These are phyloP conservation scores for Drosophila nr. perissopoda DNA, from an alignment of 2,888 invertebrate genomes.

Conservation along the genomic window DNA sequence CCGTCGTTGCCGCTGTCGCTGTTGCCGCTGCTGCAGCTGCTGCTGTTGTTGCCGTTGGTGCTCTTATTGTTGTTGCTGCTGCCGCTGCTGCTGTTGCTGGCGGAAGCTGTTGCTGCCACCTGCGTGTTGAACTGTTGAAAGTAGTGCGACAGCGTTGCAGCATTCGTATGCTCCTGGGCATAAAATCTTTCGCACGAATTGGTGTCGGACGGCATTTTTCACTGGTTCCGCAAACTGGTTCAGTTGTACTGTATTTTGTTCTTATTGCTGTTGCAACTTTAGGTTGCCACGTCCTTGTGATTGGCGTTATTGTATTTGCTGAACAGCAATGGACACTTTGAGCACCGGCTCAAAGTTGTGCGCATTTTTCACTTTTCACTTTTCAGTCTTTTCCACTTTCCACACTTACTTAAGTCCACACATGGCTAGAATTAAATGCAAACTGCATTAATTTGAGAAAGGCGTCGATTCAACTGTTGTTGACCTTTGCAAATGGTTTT, in stretches of 20 bases:
- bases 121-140: conserved; percentile 82
- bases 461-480: background rate
- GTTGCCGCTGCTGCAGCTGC: conserved; percentile 54
- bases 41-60: conserved; percentile 34
- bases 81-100: conserved; percentile 49
- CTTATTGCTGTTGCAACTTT: conserved; percentile 11
- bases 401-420: conserved; percentile 10
- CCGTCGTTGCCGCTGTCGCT: conserved; percentile 71
- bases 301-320: conserved; percentile 63
- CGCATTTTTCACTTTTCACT: conserved; percentile 61
- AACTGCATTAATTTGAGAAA: conserved; percentile 40
- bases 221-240: conserved; percentile 27
- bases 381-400: background rate
- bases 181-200: conserved; percentile 82
- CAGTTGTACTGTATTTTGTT: background rate
- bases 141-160: conserved; percentile 80
- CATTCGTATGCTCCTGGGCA: conserved; percentile 80
- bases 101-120: conserved; percentile 69
- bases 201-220: conserved; percentile 70
- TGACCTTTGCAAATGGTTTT: background rate
- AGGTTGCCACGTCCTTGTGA: conserved; percentile 70
- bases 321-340: conserved; percentile 52
- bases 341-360: conserved; percentile 51
- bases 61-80: conserved; percentile 39
- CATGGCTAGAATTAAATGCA: conserved; percentile 32